Conservation (phyloP, 2,797 vertebrate species). For the Delichon dasypus region DNA sequence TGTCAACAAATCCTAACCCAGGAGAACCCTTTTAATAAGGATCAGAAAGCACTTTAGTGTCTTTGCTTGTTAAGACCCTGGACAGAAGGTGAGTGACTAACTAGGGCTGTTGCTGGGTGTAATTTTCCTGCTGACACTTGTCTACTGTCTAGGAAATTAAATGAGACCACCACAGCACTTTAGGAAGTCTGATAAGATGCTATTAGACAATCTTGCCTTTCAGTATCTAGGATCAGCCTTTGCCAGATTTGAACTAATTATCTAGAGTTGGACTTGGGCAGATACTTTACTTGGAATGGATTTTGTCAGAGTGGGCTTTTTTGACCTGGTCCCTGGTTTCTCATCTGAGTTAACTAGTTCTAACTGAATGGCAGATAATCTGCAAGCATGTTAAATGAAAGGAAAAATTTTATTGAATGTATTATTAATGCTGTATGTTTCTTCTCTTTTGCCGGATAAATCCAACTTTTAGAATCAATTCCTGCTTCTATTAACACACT, state of each 20-base stretch:
- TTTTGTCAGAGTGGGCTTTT: background rate
- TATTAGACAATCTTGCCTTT: background rate
- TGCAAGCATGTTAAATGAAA: background rate
- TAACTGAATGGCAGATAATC: background rate
- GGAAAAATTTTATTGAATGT: background rate
- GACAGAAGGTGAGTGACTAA: conserved; percentile 28
- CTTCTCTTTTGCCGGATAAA: background rate
- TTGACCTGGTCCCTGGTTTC: background rate
- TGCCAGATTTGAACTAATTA: conserved; percentile 8
- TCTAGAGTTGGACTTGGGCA: background rate
- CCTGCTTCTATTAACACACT: background rate
- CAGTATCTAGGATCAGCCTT: background rate
- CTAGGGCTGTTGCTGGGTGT: background rate
- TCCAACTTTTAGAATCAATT: background rate
- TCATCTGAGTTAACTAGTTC: background rate
- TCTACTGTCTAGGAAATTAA: background rate
- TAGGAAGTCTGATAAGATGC: background rate
- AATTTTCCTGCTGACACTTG: background rate
- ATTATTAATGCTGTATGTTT: background rate
- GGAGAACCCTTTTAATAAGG: conserved; percentile 16
- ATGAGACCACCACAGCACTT: background rate
- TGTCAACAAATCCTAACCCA: background rate
- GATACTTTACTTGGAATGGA: background rate
- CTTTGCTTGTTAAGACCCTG: conserved; percentile 2
- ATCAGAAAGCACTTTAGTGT: background rate